phyloP scores from a whole-genome alignment of 2,797 vertebrate genomes.

The Hydrocynus forskahlii region DNA sequence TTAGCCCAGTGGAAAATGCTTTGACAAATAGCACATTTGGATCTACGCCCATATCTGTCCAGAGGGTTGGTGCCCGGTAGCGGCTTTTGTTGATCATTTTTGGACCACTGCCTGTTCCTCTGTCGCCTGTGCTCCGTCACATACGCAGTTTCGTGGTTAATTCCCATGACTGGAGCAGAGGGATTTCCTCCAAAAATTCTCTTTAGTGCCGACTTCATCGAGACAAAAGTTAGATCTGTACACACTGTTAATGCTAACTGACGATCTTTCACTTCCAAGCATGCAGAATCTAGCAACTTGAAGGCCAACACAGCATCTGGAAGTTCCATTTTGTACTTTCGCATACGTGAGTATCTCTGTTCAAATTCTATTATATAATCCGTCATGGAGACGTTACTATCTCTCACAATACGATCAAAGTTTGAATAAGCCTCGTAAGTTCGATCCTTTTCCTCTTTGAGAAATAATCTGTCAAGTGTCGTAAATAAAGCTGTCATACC shows the following conservation, averaged over 20 bases:
- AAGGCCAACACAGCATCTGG: slow-evolving; percentile 40
- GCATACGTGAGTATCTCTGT: slow-evolving; percentile 4
- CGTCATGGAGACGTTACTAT: no score
- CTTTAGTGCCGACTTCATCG: slow-evolving; percentile 36
- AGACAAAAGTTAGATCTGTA: slow-evolving; percentile 8
- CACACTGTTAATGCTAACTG: slow-evolving; percentile 38
- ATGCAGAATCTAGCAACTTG: slow-evolving; percentile 37
- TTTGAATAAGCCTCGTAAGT: no score
- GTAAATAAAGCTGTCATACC: no score
- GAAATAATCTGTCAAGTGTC: no score
- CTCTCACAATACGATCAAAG: no score
- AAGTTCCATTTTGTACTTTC: slow-evolving; percentile 38
- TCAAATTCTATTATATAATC: slow-evolving; percentile 37
- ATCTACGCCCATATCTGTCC: no score
- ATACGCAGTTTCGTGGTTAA: background rate
- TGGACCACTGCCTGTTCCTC: background rate
- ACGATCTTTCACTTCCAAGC: slow-evolving; percentile 19
- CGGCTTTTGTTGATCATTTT: slow-evolving; percentile 28
- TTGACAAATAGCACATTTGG: slow-evolving; percentile 38
- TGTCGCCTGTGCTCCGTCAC: background rate
- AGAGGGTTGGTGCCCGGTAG: slow-evolving; percentile 31
- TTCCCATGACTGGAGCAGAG: background rate
- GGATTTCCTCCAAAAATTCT: slow-evolving; percentile 25
- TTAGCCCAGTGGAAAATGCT: slow-evolving; percentile 42
- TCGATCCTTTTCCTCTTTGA: no score